These are phyloP conservation scores for Cariama cristata DNA, from an alignment of 2,113 vertebrate species.

Conservation along the genomic window DNA sequence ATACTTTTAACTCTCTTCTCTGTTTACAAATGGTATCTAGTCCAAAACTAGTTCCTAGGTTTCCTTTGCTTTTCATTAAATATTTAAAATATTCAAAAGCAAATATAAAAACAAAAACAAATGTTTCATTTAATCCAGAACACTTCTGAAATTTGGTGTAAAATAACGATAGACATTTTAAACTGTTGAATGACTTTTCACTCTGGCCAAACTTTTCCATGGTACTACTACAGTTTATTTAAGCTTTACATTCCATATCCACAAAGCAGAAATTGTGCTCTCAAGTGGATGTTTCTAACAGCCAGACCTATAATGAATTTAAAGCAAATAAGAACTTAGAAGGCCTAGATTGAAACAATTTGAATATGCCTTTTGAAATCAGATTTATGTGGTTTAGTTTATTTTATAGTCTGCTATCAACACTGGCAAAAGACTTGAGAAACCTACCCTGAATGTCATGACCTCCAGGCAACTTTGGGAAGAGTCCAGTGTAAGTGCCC, in stretches of 20 bases:
- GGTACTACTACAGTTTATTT: background rate
- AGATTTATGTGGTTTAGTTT: background rate
- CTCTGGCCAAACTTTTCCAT: background rate
- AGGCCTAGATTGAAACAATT: background rate
- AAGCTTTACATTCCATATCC: background rate
- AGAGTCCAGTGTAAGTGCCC: slow-evolving; percentile 68
- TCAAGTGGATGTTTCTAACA: background rate
- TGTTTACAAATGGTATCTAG: background rate
- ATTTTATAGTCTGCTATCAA: background rate
- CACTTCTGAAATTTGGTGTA: background rate
- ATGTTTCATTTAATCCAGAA: background rate
- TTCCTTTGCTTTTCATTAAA: background rate
- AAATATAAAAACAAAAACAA: background rate
- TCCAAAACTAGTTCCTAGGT: background rate
- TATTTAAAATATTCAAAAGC: background rate
- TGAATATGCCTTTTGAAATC: background rate
- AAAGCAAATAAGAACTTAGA: background rate
- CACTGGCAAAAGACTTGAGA: background rate
- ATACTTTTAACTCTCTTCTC: background rate
- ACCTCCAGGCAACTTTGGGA: slow-evolving; percentile 68
- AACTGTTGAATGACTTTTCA: background rate
- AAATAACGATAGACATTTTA: background rate
- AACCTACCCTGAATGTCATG: slow-evolving; percentile 76
- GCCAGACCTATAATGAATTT: background rate
- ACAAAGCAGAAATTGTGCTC: background rate